Percentiles rank a stretch among this genome's conserved stretches.
phyloP scores from a whole-genome alignment of 2,888 invertebrate genomes.

The Scrobipalpa costella region DNA sequence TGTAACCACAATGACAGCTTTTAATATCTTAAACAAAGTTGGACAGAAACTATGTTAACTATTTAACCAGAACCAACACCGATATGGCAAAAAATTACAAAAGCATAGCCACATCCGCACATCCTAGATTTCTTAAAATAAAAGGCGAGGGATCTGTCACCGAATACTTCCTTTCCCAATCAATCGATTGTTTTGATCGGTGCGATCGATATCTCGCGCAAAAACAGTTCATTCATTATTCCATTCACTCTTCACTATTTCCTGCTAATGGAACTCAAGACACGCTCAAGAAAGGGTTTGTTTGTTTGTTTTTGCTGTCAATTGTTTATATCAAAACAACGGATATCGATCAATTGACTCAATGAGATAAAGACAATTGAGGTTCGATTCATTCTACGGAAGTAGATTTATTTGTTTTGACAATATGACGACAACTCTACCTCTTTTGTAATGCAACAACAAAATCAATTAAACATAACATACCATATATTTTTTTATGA shows the following conservation, averaged over 20 bases:
- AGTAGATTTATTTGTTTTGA: no score
- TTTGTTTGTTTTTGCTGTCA: neutral
- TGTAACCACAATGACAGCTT: no score
- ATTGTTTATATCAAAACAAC: constrained; percentile 3
- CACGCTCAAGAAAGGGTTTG: neutral
- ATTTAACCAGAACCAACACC: no score
- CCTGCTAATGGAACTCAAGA: constrained; percentile 14
- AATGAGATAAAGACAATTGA: neutral
- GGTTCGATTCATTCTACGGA: no score
- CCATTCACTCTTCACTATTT: constrained; percentile 33
- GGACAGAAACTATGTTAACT: no score
- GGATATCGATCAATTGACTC: constrained; percentile 8
- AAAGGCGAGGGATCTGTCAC: constrained; percentile 16
- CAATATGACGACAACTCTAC: no score
- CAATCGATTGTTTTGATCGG: constrained; percentile 51
- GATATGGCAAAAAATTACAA: neutral
- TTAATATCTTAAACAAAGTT: no score
- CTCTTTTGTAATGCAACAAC: no score
- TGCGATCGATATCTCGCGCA: constrained; percentile 23
- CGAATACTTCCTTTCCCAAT: constrained; percentile 42
- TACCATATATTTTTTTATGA: no score
- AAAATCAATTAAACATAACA: no score
- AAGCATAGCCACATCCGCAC: neutral
- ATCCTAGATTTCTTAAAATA: neutral
- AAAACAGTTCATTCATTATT: no score